Percentiles rank a stretch among this genome's conserved stretches.
Conservation (phyloP, 2,797 vertebrate species). For the Aldrovandia affinis region DNA sequence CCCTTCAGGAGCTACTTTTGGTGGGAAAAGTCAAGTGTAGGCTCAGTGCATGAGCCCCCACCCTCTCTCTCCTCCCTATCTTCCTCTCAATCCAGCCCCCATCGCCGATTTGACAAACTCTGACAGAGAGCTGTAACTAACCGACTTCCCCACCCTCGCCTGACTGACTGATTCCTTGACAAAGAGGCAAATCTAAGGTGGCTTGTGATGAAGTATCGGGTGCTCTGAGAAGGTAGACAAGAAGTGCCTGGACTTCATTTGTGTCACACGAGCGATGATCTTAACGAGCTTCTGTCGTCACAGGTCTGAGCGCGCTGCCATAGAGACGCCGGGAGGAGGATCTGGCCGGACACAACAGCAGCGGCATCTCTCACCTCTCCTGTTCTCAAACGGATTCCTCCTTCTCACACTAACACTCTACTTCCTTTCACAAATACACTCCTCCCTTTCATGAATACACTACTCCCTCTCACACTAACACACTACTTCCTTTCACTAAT, state of each 20-base stretch:
- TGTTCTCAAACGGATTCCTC: background rate
- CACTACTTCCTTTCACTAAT: background rate
- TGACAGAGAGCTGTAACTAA: conserved; percentile 63
- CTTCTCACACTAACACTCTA: background rate
- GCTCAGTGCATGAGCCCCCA: conserved; percentile 53
- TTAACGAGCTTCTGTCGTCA: conserved; percentile 77
- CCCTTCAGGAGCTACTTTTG: conserved; percentile 37
- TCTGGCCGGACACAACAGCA: conserved; percentile 45
- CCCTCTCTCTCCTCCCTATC: conserved; percentile 18
- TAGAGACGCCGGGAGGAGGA: conserved; percentile 54
- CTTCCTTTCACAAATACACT: background rate
- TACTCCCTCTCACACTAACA: background rate
- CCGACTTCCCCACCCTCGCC: background rate
- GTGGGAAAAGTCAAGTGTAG: conserved; percentile 31
- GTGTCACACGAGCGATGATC: conserved; percentile 71
- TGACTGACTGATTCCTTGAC: conserved; percentile 3
- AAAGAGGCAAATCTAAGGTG: conserved; percentile 10
- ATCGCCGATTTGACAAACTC: conserved; percentile 32
- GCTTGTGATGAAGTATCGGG: conserved; percentile 17
- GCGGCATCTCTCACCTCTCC: conserved; percentile 44
- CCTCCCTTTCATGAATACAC: background rate
- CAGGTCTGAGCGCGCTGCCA: conserved; percentile 62
- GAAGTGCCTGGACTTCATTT: conserved; percentile 76
- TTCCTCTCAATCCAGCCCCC: background rate
- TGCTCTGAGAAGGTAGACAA: conserved; percentile 62